Evolutionary conservation across 2,888 invertebrate species (phyloP), one percentile per base, ranked within the genome.

Genomic region (Erannis defoliaria): DNA sequence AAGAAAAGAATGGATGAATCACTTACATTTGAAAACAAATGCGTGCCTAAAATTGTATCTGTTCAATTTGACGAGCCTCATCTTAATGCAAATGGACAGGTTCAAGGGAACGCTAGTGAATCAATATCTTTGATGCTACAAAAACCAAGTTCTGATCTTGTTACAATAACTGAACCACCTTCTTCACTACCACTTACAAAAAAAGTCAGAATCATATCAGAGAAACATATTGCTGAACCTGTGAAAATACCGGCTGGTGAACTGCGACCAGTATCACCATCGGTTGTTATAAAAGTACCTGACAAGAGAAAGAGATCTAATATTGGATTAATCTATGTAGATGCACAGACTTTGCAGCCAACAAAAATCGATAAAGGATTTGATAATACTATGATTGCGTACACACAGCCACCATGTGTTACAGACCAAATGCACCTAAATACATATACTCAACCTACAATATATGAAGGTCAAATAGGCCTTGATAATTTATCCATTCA

Each of bases 121-220:
- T 12, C 14, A 19, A 9, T n/a, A 38, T 9, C n/a, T 18, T 16
- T 1, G 5, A 40, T 1, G 10, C n/a, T 3, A 18, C 31, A 16
- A 29, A 14, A 14, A n/a, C 10, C 29, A 31, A 40, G 40, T 21
- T 1, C 12, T 4, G 26, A 18, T 1, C 9, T 14, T 18, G n/a
- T 21, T 8, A n/a, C 8, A 16, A 16, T 1, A 23, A 40, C n/a
- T 37, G 16, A 53, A 51, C 14, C 18, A 23, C 26, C 29, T 49
- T 23, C 18, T 21, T 23, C 18, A 21, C 40, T 45, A 37, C 54
- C 45, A n/a, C 12, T 2, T 14, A 56, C 8, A 19, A 70, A 72
- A 45, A 76, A 79, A 40, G 76, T 91, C 6, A 81, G 69, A 67
- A 90, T 92, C 55, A 66, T 91, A 71, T 89, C 89, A 35, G 85